Conservation (phyloP, 2,113 vertebrate species). For the Pachyramphus minor region DNA sequence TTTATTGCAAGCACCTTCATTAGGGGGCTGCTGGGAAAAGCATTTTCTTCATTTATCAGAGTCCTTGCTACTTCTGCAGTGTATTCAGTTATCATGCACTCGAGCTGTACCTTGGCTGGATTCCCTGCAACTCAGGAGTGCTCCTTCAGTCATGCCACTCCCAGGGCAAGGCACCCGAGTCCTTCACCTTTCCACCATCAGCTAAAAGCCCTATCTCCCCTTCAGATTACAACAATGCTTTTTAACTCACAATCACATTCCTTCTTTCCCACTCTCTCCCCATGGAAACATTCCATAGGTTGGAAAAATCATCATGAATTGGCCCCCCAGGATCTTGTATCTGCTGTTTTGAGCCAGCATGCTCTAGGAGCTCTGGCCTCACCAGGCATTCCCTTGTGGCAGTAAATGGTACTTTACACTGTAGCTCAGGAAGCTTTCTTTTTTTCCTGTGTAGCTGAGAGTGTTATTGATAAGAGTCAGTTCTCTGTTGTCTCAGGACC, state of each 20-base stretch:
- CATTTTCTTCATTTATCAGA: not conserved
- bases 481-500: constrained; percentile 20
- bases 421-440: constrained; percentile 13
- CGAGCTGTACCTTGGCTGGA: not conserved
- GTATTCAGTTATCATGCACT: not conserved
- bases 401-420: constrained; percentile 39
- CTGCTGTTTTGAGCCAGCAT: not conserved
- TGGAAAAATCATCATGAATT: not conserved
- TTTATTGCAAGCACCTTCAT: not conserved
- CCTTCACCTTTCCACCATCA: not conserved
- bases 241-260: not conserved
- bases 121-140: not conserved
- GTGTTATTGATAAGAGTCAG: constrained; percentile 52
- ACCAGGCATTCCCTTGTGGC: constrained; percentile 5
- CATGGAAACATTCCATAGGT: not conserved
- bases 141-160: not conserved
- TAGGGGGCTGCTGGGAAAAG: not conserved
- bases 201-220: not conserved
- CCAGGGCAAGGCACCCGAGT: rapidly evolving
- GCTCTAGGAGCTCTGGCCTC: not conserved
- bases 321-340: not conserved
- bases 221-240: not conserved
- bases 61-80: not conserved
- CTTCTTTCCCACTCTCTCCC: not conserved
- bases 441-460: not conserved